Evolutionary conservation across 2,797 vertebrate species (phyloP).

Genomic region (Chelidonichthys spinosus): DNA sequence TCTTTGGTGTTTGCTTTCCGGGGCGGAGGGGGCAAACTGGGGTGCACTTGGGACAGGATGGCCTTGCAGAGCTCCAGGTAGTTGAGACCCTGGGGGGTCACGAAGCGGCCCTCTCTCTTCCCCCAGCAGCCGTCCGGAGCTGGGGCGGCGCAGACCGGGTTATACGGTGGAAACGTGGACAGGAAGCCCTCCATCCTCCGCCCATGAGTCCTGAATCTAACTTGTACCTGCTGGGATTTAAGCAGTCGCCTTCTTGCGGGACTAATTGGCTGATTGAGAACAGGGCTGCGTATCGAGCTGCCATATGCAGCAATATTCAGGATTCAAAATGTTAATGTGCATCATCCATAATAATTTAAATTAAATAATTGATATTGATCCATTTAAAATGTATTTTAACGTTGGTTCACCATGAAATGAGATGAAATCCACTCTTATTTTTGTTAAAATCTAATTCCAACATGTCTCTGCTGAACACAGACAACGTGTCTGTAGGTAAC

Average conservation of each 20-base stretch:
- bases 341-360: too few relatives aligned
- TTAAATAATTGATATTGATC: not conserved
- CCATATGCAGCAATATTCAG: not conserved
- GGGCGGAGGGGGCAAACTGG: conserved; percentile 56
- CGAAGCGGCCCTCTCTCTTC: conserved; percentile 75
- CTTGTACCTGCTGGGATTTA: conserved; percentile 50
- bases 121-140: conserved; percentile 80
- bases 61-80: conserved; percentile 88
- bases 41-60: conserved; percentile 87
- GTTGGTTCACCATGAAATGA: not conserved
- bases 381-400: not conserved
- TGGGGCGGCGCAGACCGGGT: conserved; percentile 63
- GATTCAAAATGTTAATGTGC: not conserved
- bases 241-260: not conserved
- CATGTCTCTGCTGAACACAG: not conserved
- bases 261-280: conserved; percentile 72
- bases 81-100: conserved; percentile 77
- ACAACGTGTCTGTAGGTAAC: not conserved
- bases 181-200: conserved; percentile 87
- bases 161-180: conserved; percentile 72
- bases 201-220: conserved; percentile 60
- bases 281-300: conserved; percentile 41
- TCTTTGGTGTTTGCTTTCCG: conserved; percentile 85
- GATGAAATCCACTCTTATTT: not conserved
- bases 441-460: not conserved